Conservation (phyloP, 2,113 vertebrate species). For the Pangasianodon hypophthalmus region DNA sequence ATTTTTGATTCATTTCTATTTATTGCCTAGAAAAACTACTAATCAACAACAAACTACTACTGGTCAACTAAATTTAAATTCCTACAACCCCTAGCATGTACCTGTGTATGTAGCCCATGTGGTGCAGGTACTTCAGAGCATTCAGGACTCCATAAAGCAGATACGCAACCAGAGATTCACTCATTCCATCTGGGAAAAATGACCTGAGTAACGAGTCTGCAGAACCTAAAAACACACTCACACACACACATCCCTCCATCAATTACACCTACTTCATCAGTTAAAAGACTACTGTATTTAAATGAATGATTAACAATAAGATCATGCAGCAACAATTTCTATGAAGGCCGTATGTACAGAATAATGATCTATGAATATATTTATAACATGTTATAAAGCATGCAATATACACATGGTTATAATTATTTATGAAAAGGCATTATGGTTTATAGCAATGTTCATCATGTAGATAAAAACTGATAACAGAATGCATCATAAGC, state of each 20-base stretch:
- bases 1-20: not conserved
- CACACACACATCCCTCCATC: not conserved
- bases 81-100: slow-evolving; percentile 53
- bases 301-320: not conserved
- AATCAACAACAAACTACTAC: too few relatives aligned
- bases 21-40: not conserved
- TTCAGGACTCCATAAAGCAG: slow-evolving; percentile 88
- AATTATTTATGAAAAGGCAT: not conserved
- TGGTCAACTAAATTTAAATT: not conserved
- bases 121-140: slow-evolving; percentile 91
- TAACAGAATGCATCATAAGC: not conserved
- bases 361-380: too few relatives aligned
- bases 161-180: slow-evolving; percentile 89
- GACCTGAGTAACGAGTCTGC: slow-evolving; percentile 86
- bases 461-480: too few relatives aligned
- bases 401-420: not conserved
- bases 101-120: slow-evolving; percentile 95
- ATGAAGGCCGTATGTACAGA: not conserved
- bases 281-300: not conserved
- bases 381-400: not conserved
- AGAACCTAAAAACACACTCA: slow-evolving; percentile 73
- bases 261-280: not conserved
- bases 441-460: not conserved
- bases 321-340: not conserved
- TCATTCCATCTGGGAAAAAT: slow-evolving; percentile 96